Evolutionary conservation across 2,797 vertebrate genomes (phyloP), one percentile per base, ranked within the genome.

Genomic region (Lithobates pipiens): DNA sequence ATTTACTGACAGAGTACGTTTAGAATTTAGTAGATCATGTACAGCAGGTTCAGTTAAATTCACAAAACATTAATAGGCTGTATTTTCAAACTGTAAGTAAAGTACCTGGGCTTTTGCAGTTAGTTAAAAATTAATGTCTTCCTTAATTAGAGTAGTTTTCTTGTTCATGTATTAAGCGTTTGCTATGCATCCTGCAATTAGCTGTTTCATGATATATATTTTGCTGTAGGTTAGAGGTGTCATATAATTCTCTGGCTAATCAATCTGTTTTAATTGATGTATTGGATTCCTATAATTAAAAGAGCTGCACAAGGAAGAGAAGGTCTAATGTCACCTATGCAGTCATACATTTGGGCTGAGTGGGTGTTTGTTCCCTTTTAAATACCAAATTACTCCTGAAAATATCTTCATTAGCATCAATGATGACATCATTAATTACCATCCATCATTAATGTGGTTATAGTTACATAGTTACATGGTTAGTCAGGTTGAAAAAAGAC

Each of bases 251-350:
- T 68, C 27, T 25, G 29, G 57, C 3, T 70, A 36, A 84, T 70
- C 74, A 57, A 77, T 76, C 68, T 50, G 15, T 50, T 5, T n/a
- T 63, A 75, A 69, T 70, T 77, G 27, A 57, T 50, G 71, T 46
- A 84, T 29, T 36, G 32, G 39, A 77, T 54, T 70, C 46, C 82
- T 27, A 71, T 73, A 70, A 78, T 73, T 85, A 72, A 18, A 77
- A 61, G 3, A 42, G 16, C 23, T 3, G 23, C 34, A 42, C 50
- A 29, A 65, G 16, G 44, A 63, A 63, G 29, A 42, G 18, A 21
- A 42, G 25, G 42, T 15, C 29, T 65, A 54, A 32, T 63, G 61
- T 65, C 23, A 4, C 23, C 18, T n/a, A 32, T 75, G 50, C 39
- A 25, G 13, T 8, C 11, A 29, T 25, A 15, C 10, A 75, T 46